phyloP scores from a whole-genome alignment of 2,113 vertebrate species.

The Sylvietta virens region DNA sequence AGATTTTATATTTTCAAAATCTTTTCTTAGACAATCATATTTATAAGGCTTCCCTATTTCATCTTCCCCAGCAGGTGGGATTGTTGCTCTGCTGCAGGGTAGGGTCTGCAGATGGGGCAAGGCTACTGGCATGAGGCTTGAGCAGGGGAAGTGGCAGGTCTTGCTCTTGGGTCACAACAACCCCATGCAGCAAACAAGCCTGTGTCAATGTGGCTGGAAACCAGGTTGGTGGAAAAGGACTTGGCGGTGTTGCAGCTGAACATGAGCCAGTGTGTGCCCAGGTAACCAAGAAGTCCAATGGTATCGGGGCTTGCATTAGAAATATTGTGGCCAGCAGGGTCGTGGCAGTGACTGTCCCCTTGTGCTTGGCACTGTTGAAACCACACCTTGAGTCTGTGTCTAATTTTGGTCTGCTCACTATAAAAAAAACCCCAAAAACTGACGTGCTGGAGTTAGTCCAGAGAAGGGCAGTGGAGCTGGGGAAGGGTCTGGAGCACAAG shows the following conservation, averaged over 20 bases:
- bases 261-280: not conserved
- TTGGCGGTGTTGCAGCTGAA: not conserved
- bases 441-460: fast-evolving
- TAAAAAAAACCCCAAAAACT: no score
- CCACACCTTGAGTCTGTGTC: not conserved
- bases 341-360: not conserved
- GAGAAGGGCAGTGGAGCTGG: not conserved
- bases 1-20: no score
- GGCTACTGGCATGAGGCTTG: not conserved
- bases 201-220: not conserved
- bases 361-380: not conserved
- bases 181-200: not conserved
- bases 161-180: not conserved
- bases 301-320: not conserved
- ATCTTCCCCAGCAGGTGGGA: no score
- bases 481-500: not conserved
- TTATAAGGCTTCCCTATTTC: no score
- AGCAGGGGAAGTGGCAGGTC: not conserved
- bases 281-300: not conserved
- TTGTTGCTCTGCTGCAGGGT: not conserved
- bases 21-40: no score
- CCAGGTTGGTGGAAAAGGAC: not conserved
- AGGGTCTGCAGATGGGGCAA: not conserved
- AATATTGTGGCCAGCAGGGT: not conserved
- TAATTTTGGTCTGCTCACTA: not conserved